These are phyloP conservation scores for Molanna angustata DNA, from an alignment of 2,888 invertebrate species.

Conservation along the genomic window DNA sequence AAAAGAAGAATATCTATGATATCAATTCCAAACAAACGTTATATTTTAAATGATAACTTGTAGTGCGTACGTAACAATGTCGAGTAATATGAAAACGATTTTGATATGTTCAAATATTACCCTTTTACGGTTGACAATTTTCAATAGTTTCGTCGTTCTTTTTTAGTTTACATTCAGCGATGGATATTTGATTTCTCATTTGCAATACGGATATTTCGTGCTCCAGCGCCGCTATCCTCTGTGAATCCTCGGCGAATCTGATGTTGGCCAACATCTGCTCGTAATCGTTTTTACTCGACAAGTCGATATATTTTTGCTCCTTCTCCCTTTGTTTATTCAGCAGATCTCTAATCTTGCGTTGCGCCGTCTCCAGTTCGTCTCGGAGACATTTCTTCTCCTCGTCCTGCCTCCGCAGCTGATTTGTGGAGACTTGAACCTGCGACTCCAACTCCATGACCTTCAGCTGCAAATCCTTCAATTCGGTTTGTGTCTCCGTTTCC, in stretches of 20 bases:
- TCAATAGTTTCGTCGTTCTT: constrained; percentile 30
- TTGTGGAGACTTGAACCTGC: constrained; percentile 88
- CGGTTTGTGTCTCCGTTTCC: constrained; percentile 92
- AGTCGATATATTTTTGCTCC: constrained; percentile 66
- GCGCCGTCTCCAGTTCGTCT: constrained; percentile 73
- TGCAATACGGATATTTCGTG: constrained; percentile 79
- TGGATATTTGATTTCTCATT: constrained; percentile 29
- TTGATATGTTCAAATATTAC: constrained; percentile 9
- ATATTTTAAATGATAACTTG: no score
- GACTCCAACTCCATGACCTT: constrained; percentile 97
- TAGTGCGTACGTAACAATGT: no score
- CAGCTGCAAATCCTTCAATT: constrained; percentile 90
- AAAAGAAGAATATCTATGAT: no score
- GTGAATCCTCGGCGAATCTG: constrained; percentile 91
- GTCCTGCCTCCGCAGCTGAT: constrained; percentile 87
- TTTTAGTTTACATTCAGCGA: constrained; percentile 26
- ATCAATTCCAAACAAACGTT: no score
- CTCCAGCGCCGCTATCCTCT: constrained; percentile 88
- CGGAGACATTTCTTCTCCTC: constrained; percentile 85
- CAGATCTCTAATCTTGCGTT: constrained; percentile 71
- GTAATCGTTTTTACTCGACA: constrained; percentile 73
- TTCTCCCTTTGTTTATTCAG: constrained; percentile 78
- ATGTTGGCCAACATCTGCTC: constrained; percentile 93
- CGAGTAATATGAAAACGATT: no score
- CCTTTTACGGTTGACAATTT: constrained; percentile 14